Evolutionary conservation across 2,888 invertebrate genomes (phyloP), one percentile per base, ranked within the genome.

Genomic region (Anorthoa munda): DNA sequence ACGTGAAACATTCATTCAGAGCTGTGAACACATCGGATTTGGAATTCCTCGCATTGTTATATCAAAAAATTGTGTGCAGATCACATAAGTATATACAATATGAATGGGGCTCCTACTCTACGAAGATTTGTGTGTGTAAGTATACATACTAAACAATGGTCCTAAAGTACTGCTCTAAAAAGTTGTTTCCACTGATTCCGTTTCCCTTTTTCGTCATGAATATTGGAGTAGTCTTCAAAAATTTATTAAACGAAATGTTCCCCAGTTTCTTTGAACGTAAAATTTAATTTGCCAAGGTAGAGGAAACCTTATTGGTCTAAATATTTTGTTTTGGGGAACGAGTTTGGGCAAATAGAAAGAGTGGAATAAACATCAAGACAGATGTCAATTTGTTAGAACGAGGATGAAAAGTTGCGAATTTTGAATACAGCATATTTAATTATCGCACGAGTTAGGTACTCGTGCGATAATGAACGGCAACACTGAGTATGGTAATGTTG

Each of bases 141-240:
- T 75, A 75, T 55, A 74, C 60, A 68, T 65, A 74, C 69, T 71
- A 63, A 79, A 82, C 85, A 86, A 86, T 84, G 69, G 69, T 50
- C 60, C 60, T 74, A 59, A 82, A 83, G 73, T 81, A 73, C 77
- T 74, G 66, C 69, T 75, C 67, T 72, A 69, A 86, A 87, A 88
- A 87, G 65, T 89, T 89, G 77, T 82, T 85, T 69, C 75, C 86
- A 84, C 87, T 87, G 87, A 89, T 87, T 88, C 84, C 58, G 75
- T 85, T 87, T 87, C 81, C 85, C 86, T 83, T 86, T 87, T 77
- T 72, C 81, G 75, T 81, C 86, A 87, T 89, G 86, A 90, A 90
- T 90, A 89, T 87, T 90, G 85, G 85, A 90, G 87, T 81, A 85
- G 86, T 82, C 88, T 85, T 89, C 85, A 87, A 88, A 89, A 88